phyloP scores from a whole-genome alignment of 2,888 invertebrate species.

The Leptura quadrifasciata region DNA sequence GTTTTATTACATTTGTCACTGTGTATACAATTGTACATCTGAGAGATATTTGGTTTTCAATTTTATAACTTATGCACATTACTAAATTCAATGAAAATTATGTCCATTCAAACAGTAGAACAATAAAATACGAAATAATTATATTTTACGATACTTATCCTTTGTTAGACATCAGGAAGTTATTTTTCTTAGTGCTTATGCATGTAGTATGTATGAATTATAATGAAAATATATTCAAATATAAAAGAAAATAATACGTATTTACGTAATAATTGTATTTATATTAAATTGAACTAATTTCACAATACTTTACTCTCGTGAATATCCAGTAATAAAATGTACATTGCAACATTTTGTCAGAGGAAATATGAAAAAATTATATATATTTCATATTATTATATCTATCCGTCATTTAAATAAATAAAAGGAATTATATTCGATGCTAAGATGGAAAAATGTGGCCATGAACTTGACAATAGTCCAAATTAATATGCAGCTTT shows the following conservation, averaged over 20 bases:
- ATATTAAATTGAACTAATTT: neutral
- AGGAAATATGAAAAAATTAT: too few relatives aligned
- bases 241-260: conserved; percentile 7
- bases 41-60: neutral
- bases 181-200: neutral
- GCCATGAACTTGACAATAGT: too few relatives aligned
- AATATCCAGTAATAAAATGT: neutral
- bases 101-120: conserved; percentile 3
- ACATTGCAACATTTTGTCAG: neutral
- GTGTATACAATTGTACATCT: neutral
- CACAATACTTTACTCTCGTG: neutral
- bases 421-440: too few relatives aligned
- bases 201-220: neutral
- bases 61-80: neutral
- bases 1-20: neutral
- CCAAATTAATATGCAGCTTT: too few relatives aligned
- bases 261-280: neutral
- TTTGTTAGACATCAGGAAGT: conserved; percentile 2
- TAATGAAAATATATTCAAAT: neutral
- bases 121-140: neutral
- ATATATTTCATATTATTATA: too few relatives aligned
- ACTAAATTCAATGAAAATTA: conserved; percentile 3
- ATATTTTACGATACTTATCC: neutral
- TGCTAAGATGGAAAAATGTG: too few relatives aligned
- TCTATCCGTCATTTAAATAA: too few relatives aligned